Evolutionary conservation across 2,797 vertebrate species (phyloP).

Genomic region (Rhinichthys osculus): DNA sequence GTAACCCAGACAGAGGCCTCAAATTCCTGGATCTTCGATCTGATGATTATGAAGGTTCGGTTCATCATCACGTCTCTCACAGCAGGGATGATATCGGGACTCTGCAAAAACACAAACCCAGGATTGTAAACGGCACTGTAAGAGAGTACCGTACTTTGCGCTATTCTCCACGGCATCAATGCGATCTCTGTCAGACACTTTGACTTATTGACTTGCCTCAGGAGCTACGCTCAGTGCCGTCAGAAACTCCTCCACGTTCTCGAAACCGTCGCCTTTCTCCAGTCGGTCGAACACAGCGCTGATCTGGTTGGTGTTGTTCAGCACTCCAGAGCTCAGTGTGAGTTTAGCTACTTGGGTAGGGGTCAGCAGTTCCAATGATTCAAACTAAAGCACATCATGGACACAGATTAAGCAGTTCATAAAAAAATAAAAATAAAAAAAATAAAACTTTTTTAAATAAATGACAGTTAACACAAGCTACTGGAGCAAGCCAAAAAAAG

Average conservation of each 20-base stretch:
- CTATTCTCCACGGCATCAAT: background rate
- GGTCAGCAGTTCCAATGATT: constrained; percentile 35
- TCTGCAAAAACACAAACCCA: too few relatives aligned
- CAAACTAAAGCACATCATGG: constrained; percentile 33
- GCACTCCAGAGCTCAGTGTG: constrained; percentile 38
- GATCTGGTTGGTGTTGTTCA: constrained; percentile 52
- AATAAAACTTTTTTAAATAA: too few relatives aligned
- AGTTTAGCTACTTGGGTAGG: constrained; percentile 47
- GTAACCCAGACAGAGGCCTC: constrained; percentile 40
- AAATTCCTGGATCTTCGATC: constrained; percentile 51
- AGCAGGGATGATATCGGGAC: background rate
- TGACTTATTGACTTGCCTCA: background rate
- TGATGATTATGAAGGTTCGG: constrained; percentile 61
- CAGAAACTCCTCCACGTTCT: constrained; percentile 63
- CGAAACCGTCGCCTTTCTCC: constrained; percentile 50
- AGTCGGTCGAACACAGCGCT: constrained; percentile 61
- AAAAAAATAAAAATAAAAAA: background rate
- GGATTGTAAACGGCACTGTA: too few relatives aligned
- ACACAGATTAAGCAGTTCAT: background rate
- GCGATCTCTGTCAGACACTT: background rate
- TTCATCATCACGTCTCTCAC: constrained; percentile 66
- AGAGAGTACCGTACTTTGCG: background rate
- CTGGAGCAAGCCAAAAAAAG: background rate
- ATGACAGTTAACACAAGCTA: background rate
- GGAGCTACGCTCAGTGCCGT: background rate